These are phyloP conservation scores for Meloe dianella DNA, from an alignment of 2,888 invertebrate genomes.

Conservation along the genomic window DNA sequence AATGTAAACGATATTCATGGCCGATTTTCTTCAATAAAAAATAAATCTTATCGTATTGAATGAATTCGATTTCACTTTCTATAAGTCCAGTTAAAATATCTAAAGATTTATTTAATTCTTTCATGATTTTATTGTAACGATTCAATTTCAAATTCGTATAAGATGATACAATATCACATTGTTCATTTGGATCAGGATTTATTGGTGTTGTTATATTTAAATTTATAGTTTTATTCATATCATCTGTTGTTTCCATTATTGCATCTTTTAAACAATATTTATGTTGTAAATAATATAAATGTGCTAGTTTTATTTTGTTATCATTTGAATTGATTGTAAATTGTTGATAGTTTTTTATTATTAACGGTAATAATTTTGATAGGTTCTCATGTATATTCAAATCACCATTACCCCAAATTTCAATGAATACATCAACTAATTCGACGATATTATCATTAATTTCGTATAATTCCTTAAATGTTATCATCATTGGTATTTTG, in stretches of 20 bases:
- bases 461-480: slow-evolving; percentile 14
- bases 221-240: slow-evolving; percentile 21
- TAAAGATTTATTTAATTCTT: slow-evolving; percentile 19
- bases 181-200: slow-evolving; percentile 6
- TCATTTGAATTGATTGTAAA: not conserved
- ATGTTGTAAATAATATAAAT: slow-evolving; percentile 23
- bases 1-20: slow-evolving; percentile 20
- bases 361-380: slow-evolving; percentile 6
- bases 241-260: slow-evolving; percentile 13
- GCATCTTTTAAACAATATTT: slow-evolving; percentile 18
- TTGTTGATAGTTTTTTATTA: slow-evolving; percentile 11
- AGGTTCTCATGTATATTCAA: slow-evolving; percentile 17
- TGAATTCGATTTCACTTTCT: not conserved
- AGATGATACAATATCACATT: slow-evolving; percentile 26
- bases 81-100: slow-evolving; percentile 3
- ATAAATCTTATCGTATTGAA: not conserved
- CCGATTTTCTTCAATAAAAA: slow-evolving; percentile 16
- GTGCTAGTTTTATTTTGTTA: slow-evolving; percentile 10
- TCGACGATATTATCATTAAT: not conserved
- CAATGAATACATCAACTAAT: slow-evolving; percentile 15
- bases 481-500: slow-evolving; percentile 24
- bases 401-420: slow-evolving; percentile 21
- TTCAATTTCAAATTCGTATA: slow-evolving; percentile 19
- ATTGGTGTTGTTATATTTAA: not conserved
- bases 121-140: slow-evolving; percentile 15